Percentiles rank a stretch among this genome's conserved stretches.
These are phyloP conservation scores for Pogonophryne albipinna DNA, from an alignment of 2,797 vertebrate genomes.

Conservation along the genomic window DNA sequence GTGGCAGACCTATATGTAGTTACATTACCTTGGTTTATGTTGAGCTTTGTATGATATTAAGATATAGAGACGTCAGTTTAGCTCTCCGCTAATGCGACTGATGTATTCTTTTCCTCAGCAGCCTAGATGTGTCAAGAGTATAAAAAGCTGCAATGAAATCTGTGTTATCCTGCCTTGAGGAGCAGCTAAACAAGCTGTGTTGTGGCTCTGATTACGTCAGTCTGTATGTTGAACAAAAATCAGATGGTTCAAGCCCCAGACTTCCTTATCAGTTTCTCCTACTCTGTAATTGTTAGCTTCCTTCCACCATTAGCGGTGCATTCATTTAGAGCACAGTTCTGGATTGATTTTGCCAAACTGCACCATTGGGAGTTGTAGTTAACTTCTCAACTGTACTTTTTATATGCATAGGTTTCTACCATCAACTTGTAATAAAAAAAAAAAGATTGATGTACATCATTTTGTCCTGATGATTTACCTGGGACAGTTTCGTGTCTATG, in stretches of 20 bases:
- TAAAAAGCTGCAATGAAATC: conserved; percentile 21
- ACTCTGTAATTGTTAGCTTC: too few species aligned
- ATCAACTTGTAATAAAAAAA: neutral
- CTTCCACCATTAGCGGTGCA: too few species aligned
- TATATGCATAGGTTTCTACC: neutral
- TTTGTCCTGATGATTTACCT: neutral
- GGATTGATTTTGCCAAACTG: too few species aligned
- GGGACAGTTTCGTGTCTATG: neutral
- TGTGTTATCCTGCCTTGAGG: neutral
- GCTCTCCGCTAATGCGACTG: conserved; percentile 20
- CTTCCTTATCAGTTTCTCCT: too few species aligned
- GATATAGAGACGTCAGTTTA: conserved; percentile 8
- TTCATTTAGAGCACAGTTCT: too few species aligned
- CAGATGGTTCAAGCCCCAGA: too few species aligned
- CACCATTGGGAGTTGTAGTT: too few species aligned
- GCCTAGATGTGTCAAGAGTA: conserved; percentile 10
- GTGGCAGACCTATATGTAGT: neutral
- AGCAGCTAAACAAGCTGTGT: neutral
- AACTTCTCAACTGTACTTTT: too few species aligned
- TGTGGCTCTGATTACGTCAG: too few species aligned
- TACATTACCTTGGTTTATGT: conserved; percentile 1
- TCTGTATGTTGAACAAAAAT: too few species aligned
- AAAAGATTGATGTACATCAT: neutral
- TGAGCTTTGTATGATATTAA: conserved; percentile 27
- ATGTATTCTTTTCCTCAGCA: conserved; percentile 23